Evolutionary conservation across 2,797 vertebrate genomes (phyloP), one percentile per base, ranked within the genome.

Genomic region (Acrocephalus scirpaceus): DNA sequence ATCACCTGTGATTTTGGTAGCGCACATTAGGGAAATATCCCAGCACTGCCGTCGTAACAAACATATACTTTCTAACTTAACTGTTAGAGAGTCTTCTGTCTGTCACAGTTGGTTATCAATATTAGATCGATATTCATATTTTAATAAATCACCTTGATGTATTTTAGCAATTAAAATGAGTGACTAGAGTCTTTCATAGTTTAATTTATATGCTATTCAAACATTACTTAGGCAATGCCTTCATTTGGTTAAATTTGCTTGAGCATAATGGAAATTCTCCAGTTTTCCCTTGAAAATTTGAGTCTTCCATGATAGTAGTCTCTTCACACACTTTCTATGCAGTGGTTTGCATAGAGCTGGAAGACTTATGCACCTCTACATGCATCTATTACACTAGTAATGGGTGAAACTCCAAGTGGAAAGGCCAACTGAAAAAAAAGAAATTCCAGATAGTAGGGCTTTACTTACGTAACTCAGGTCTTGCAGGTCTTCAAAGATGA

Each of bases 171-270:
- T 87, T 96, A 96, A 97, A 96, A 96, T 96, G 77, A 86, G 30
- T 92, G 94, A 95, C 83, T 96, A 93, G 85, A 94, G 73, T 50
- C 56, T 93, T 82, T 92, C 82, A 75, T 77, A 38, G 58, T 94
- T 96, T 97, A 95, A 97, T 97, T 97, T 97, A 75, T 96, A 95
- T 15, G 15, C 51, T 95, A 93, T 94, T 88, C 91, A 97, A 96
- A 97, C 78, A 91, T 96, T 96, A 92, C 65, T 92, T 96, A 96
- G 85, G 78, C 90, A 95, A 88, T 88, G 54, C 38, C 97, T 97
- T 96, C 50, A 95, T 97, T 96, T 95, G 92, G 93, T 94, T 96
- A 95, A 93, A 97, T 90, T 96, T 95, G 15, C 54, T 86, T 86
- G 67, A 96, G 34, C 47, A 93, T 94, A 96, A 95, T 92, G 54